Evolutionary conservation across 2,888 invertebrate genomes (phyloP).

Genomic region (Branchinecta sandiegonensis): DNA sequence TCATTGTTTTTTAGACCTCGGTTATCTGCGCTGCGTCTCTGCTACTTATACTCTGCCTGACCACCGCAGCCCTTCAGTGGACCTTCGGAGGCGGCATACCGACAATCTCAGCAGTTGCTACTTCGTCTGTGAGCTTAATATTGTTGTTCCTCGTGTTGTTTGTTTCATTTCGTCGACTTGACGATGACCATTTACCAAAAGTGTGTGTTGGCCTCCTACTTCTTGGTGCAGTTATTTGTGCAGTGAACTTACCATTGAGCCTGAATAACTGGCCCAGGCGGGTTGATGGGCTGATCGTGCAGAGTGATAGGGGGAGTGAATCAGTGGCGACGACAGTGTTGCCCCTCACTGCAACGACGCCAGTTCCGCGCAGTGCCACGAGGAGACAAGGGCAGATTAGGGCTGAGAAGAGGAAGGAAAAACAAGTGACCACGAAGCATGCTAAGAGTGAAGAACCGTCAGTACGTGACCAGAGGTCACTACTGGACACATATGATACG

Average conservation of each 20-base stretch:
- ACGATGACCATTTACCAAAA: slow-evolving; percentile 9
- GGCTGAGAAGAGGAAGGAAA: slow-evolving; percentile 3
- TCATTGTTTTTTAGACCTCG: slow-evolving; percentile 29
- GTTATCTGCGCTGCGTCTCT: slow-evolving; percentile 27
- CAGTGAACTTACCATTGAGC: slow-evolving; percentile 9
- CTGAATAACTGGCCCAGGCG: slow-evolving; percentile 3
- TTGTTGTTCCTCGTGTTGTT: slow-evolving; percentile 12
- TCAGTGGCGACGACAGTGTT: neutral
- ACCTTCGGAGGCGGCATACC: neutral
- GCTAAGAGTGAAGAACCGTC: neutral
- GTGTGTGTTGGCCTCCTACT: slow-evolving; percentile 3
- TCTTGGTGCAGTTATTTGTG: slow-evolving; percentile 15
- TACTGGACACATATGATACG: neutral
- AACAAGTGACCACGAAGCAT: neutral
- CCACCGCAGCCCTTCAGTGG: slow-evolving; percentile 1
- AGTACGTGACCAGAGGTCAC: slow-evolving; percentile 13
- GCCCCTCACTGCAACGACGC: neutral
- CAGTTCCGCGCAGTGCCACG: neutral
- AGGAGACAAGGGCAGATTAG: slow-evolving; percentile 6
- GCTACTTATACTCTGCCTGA: slow-evolving; percentile 15
- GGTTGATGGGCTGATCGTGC: neutral
- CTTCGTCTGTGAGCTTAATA: neutral
- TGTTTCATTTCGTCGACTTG: slow-evolving; percentile 6
- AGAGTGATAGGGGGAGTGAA: neutral
- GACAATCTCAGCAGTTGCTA: slow-evolving; percentile 5